phyloP scores from a whole-genome alignment of 23 tunicate species.

The Ciona savignyi region DNA sequence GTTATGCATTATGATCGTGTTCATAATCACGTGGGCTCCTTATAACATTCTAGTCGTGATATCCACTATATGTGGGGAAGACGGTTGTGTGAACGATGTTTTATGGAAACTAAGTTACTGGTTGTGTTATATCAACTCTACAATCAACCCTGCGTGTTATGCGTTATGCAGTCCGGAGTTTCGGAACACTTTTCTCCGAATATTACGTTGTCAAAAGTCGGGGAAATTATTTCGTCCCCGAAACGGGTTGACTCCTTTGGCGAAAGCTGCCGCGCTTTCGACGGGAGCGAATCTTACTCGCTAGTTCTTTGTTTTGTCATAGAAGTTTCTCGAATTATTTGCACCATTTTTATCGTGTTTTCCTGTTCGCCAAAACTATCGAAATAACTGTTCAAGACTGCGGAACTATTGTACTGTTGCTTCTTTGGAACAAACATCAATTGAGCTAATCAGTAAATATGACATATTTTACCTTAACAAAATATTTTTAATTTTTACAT shows the following conservation, averaged over 20 bases:
- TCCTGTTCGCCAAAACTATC: too few species aligned
- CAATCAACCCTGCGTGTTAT: conserved; percentile 43
- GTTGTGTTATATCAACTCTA: conserved; percentile 38
- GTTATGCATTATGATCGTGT: conserved; percentile 17
- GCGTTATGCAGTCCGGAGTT: conserved; percentile 35
- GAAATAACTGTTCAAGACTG: too few species aligned
- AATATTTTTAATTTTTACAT: too few species aligned
- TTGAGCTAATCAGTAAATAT: too few species aligned
- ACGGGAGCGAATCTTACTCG: background rate
- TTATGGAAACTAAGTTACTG: conserved; percentile 34
- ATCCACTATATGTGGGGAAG: conserved; percentile 21
- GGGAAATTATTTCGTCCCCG: background rate
- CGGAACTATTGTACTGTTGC: too few species aligned
- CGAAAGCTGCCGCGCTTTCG: background rate
- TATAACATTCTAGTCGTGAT: conserved; percentile 38
- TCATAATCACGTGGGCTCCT: conserved; percentile 34
- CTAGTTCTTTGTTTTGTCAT: too few species aligned
- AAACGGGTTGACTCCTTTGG: background rate
- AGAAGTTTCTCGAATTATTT: too few species aligned
- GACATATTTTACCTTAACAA: too few species aligned
- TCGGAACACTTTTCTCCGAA: conserved; percentile 15
- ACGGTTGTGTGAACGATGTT: conserved; percentile 19
- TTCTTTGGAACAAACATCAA: too few species aligned
- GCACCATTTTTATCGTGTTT: too few species aligned
- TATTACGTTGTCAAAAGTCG: background rate